These are phyloP conservation scores for Pseudeuparius sepicola DNA, from an alignment of 2,888 invertebrate genomes.

Conservation along the genomic window DNA sequence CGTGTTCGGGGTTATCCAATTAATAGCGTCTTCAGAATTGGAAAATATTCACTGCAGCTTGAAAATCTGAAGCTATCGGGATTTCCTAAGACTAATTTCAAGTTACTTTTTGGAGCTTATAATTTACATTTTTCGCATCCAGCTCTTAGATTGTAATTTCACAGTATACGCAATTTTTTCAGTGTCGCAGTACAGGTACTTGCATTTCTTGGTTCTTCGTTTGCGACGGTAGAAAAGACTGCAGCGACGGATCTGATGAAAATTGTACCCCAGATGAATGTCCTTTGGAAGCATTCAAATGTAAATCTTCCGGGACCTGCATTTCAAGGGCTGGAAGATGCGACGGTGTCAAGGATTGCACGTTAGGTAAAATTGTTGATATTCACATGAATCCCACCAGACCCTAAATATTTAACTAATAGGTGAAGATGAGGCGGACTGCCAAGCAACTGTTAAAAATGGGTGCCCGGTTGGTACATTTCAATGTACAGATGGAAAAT, in stretches of 20 bases:
- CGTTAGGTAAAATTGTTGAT: slow-evolving; percentile 35
- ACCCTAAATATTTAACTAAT: background rate
- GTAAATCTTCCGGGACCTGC: slow-evolving; percentile 58
- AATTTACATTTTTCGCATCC: no score
- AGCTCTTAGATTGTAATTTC: no score
- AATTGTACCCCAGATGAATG: slow-evolving; percentile 60
- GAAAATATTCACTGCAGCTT: no score
- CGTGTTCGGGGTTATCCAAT: no score
- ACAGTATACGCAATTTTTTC: no score
- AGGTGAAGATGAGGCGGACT: slow-evolving; percentile 46
- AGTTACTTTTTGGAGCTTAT: no score
- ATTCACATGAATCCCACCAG: background rate
- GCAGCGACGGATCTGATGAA: slow-evolving; percentile 81
- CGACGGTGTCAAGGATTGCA: slow-evolving; percentile 69
- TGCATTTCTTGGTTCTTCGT: slow-evolving; percentile 93
- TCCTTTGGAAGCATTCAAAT: slow-evolving; percentile 62
- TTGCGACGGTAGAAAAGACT: slow-evolving; percentile 77
- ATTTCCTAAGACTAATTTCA: no score
- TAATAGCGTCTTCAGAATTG: no score
- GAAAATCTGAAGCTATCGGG: no score
- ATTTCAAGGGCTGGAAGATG: slow-evolving; percentile 72
- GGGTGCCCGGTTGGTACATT: slow-evolving; percentile 75
- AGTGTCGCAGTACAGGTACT: slow-evolving; percentile 76
- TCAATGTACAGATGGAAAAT: slow-evolving; percentile 77
- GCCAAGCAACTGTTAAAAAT: slow-evolving; percentile 33